Evolutionary conservation across 1,140 invertebrate genomes (phyloP), one percentile per base, ranked within the genome.

Genomic region (Drosophila pallidifrons): DNA sequence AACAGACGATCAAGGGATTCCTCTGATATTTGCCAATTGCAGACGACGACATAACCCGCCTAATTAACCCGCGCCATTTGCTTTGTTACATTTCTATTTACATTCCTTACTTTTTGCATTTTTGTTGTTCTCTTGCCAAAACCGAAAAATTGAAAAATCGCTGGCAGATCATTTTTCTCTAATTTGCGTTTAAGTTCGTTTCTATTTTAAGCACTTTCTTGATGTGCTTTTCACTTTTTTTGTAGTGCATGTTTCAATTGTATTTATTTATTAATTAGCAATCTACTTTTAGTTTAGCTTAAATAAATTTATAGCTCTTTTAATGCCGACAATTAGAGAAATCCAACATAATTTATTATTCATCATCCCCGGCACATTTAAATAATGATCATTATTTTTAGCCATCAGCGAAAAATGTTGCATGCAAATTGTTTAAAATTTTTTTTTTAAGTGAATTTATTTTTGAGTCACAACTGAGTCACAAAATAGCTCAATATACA

Each of bases 1-100:
- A 93, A 65, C 93, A 94, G 81, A 93, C 93, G 61, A 93, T 94
- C 65, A 93, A 93, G 88, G 93, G 93, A 66, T 93, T 93, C 78
- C 81, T 93, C 49, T 93, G 38, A 43, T 43, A 43, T 41, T 25
- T 25, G 35, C 35, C 35, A 10, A 81, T 60, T 61, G 67, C 71
- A 3, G 46, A 25, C 38, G 52, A 16, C 49, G 25, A 28, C 28
- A 8, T 49, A 80, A 72, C 63, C 72, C 52, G 76, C 76, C 76
- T 70, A 83, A 88, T 89, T 88, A 78, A 78, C 55, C 61, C 35
- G 70, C 81, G 80, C 77, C 85, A 88, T 88, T 88, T 78, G 83
- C 83, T 72, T 66, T 61, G 54, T 66, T 25, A 25, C 55, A 49
- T 59, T 61, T 46, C 28, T 35, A 38, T 75, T 71, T 25, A 25